These are phyloP conservation scores for Malacosoma neustria DNA, from an alignment of 2,888 invertebrate genomes.

Conservation along the genomic window DNA sequence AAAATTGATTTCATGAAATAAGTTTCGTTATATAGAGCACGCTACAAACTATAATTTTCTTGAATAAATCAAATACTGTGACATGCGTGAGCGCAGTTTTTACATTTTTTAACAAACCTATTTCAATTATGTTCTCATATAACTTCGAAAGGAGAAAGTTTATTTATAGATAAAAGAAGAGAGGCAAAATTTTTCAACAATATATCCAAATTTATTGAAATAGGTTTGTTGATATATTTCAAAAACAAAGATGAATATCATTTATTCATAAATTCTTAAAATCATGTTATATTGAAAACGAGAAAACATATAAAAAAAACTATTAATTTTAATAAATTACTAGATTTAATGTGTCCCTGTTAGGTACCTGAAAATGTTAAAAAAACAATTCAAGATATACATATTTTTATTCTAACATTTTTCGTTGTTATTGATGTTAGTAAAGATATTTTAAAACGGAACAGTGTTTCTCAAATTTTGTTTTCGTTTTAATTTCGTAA, in stretches of 20 bases:
- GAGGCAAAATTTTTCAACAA: no score
- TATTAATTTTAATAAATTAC: constrained; percentile 16
- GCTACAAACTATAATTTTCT: no score
- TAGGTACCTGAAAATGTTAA: constrained; percentile 63
- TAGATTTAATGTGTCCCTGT: constrained; percentile 43
- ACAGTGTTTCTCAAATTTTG: constrained; percentile 71
- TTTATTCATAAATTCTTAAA: neutral
- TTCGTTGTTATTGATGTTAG: neutral
- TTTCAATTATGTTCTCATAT: no score
- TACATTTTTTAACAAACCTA: no score
- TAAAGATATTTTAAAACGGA: constrained; percentile 25
- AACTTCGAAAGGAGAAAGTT: no score
- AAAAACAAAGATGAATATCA: constrained; percentile 3
- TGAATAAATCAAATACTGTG: no score
- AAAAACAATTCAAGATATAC: constrained; percentile 18
- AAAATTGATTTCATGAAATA: no score
- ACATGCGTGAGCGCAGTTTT: no score
- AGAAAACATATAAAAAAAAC: constrained; percentile 15
- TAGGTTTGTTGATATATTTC: constrained; percentile 1
- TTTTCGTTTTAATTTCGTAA: constrained; percentile 36
- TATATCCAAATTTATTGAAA: constrained; percentile 1
- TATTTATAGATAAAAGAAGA: no score
- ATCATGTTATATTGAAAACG: constrained; percentile 6
- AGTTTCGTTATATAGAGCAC: no score
- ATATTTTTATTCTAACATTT: neutral